These are phyloP conservation scores for Chionodraco myersi DNA, from an alignment of 2,113 vertebrate species.

Conservation along the genomic window DNA sequence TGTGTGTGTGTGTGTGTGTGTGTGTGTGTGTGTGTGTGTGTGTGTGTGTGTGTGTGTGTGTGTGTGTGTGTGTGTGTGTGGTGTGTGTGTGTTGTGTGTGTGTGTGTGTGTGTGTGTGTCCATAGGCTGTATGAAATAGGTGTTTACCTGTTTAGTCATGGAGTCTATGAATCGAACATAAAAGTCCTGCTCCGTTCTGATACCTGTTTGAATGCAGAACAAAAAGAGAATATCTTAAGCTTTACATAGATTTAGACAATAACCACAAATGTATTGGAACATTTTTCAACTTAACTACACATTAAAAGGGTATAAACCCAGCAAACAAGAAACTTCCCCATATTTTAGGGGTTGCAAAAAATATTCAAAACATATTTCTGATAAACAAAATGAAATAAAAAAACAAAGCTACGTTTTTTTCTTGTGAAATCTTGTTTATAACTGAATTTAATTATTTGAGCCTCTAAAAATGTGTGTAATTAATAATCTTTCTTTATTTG, in stretches of 20 bases:
- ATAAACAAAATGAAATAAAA: not conserved
- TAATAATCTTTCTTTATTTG: not conserved
- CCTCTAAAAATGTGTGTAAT: not conserved
- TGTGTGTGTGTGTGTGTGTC: slow-evolving; percentile 4
- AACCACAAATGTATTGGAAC: slow-evolving; percentile 14
- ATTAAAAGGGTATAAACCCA: not conserved
- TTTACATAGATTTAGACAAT: slow-evolving; percentile 7
- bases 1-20: not conserved
- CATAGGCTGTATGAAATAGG: not conserved
- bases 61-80: too few relatives aligned
- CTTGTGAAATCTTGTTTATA: not conserved
- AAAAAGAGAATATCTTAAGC: slow-evolving; percentile 14
- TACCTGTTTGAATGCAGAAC: slow-evolving; percentile 65
- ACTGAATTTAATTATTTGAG: not conserved
- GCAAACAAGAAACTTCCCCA: not conserved
- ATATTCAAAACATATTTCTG: slow-evolving; percentile 11
- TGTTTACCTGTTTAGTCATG: slow-evolving; percentile 80
- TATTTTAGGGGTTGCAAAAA: not conserved
- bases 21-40: not conserved
- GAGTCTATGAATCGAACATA: slow-evolving; percentile 81
- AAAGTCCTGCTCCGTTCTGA: slow-evolving; percentile 83
- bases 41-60: not conserved
- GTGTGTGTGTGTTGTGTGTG: too few relatives aligned
- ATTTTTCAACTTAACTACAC: slow-evolving; percentile 5
- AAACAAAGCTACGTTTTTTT: not conserved